Evolutionary conservation across 2,113 vertebrate genomes (phyloP), one percentile per base, ranked within the genome.

Genomic region (Leucosticte australis): DNA sequence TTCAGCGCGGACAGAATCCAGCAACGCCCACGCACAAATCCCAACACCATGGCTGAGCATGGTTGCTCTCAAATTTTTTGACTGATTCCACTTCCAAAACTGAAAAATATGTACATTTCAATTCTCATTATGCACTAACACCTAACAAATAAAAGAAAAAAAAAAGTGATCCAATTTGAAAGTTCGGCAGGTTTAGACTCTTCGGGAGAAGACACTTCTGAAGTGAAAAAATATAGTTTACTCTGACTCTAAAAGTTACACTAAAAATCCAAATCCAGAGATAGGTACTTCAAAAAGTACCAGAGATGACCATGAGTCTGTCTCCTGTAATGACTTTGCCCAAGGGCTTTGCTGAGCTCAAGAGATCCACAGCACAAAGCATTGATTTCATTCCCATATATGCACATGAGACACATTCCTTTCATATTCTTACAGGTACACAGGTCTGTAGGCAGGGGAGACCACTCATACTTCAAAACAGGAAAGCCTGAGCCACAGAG

Each of bases 11-110:
- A 22, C 30, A 39, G 33, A 31, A 18, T 17, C 24, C 52, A 56
- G 42, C 10, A 31, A 22, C 2, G 0, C 6, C 35, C 28, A 4
- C 13, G 4, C 15, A 9, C 10, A 57, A 64, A 47, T 2, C 8
- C 10, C 27, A 19, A 16, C 17, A 44, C 14, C 3, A 5, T 0
- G 0, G n/a, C 24, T 39, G 9, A 71, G 21, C 15, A 21, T 0
- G 1, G 9, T 5, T 42, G 7, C 10, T 31, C 15, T 74, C 50
- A 35, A 28, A n/a, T 71, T 90, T 76, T 89, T 31, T 15, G 52
- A 87, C 0, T 1, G 4, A 15, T 89, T 83, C 35, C 17, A 15
- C 20, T 77, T 81, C 33, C 52, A 64, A 50, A 44, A 59, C 19
- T 28, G 39, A 79, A 69, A 33, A 77, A 56, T 31, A 63, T 1